Percentiles rank a stretch among this genome's conserved stretches.
phyloP scores from a whole-genome alignment of 2,888 invertebrate species.

The Diplazon laetatorius region DNA sequence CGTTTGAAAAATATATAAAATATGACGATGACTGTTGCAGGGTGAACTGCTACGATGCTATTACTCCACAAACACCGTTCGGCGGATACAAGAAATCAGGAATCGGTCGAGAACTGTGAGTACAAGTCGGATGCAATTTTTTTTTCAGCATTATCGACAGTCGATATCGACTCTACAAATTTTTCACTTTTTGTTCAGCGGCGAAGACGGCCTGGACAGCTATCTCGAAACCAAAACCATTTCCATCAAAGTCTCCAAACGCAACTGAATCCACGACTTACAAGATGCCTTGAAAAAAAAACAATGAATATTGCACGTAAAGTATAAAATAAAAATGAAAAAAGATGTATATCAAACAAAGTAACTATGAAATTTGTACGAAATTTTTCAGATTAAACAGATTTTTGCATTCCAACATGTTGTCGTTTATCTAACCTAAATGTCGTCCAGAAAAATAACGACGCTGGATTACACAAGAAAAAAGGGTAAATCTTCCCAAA shows the following conservation, averaged over 20 bases:
- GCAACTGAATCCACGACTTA: constrained; percentile 18
- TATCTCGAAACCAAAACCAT: constrained; percentile 92
- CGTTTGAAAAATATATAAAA: constrained; percentile 11
- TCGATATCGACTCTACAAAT: background rate
- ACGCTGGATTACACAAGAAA: no score
- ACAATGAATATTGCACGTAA: background rate
- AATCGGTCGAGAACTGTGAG: constrained; percentile 88
- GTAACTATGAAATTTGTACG: background rate
- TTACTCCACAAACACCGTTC: constrained; percentile 91
- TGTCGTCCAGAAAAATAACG: no score
- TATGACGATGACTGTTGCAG: constrained; percentile 80
- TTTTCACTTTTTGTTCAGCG: constrained; percentile 84
- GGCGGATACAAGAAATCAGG: constrained; percentile 95
- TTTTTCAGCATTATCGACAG: background rate
- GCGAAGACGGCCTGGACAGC: constrained; percentile 90
- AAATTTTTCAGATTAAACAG: constrained; percentile 42
- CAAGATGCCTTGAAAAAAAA: background rate
- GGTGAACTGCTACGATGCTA: constrained; percentile 90
- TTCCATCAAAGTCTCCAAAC: constrained; percentile 71
- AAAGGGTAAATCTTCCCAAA: no score
- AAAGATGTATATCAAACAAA: background rate
- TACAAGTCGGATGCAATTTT: constrained; percentile 19
- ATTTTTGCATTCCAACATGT: constrained; percentile 13
- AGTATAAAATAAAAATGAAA: constrained; percentile 19
- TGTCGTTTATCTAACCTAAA: background rate